A percentile compares a stretch with the other conserved stretches of the same genome.
phyloP scores from a whole-genome alignment of 2,113 vertebrate genomes.

The Tragelaphus strepsiceros region DNA sequence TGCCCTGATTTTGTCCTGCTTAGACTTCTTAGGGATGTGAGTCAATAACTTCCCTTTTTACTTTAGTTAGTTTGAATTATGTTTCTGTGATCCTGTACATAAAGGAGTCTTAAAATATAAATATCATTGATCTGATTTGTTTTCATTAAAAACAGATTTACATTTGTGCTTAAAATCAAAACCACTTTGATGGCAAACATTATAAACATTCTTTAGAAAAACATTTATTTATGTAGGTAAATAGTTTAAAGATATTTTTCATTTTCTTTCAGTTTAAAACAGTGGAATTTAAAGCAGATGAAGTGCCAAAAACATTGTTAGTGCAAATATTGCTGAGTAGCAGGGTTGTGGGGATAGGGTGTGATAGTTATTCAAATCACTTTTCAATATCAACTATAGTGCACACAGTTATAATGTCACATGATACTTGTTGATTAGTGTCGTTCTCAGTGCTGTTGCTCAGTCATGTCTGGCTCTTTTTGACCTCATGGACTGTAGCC shows the following conservation, averaged over 20 bases:
- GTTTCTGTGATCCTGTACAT: neutral
- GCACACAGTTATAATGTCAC: neutral
- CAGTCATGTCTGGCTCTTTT: neutral
- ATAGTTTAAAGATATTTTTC: neutral
- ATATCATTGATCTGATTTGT: neutral
- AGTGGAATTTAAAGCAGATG: neutral
- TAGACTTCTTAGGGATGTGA: neutral
- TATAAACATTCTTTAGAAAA: constrained; percentile 14
- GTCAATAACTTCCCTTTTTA: neutral
- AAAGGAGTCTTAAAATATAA: neutral
- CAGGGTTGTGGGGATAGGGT: neutral
- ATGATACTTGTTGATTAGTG: neutral
- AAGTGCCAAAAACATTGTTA: neutral
- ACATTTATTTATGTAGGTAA: neutral
- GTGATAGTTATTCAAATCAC: neutral
- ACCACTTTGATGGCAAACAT: neutral
- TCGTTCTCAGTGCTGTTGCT: neutral
- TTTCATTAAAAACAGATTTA: constrained; percentile 14
- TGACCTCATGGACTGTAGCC: neutral
- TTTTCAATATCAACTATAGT: neutral
- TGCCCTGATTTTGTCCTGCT: neutral
- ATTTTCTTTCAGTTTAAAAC: constrained; percentile 27
- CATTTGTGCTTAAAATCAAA: constrained; percentile 26
- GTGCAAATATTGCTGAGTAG: neutral
- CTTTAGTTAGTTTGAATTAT: neutral